These are phyloP conservation scores for Brachystomella parvula DNA, from an alignment of 1,140 invertebrate genomes.

Conservation along the genomic window DNA sequence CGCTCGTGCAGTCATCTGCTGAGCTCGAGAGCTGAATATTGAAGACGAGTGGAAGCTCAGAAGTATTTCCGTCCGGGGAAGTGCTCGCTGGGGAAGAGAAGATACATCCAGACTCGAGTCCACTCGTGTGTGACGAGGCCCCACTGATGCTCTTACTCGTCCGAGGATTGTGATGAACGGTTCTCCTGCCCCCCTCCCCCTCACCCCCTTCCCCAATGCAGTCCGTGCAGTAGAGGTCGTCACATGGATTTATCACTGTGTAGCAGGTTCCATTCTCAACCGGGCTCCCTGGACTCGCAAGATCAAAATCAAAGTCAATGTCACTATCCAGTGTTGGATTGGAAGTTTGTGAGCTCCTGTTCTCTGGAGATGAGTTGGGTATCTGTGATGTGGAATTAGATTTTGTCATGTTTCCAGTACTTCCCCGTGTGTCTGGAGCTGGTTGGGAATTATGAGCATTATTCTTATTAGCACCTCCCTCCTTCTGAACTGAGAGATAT, in stretches of 20 bases:
- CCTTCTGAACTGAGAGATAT: background rate
- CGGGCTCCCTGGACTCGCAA: conserved; percentile 57
- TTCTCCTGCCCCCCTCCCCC: too few relatives aligned
- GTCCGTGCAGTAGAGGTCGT: conserved; percentile 21
- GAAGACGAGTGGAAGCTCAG: background rate
- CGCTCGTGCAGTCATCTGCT: conserved; percentile 40
- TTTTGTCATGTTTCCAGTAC: conserved; percentile 19
- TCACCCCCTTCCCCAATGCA: background rate
- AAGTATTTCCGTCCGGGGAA: conserved; percentile 33
- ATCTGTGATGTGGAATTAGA: background rate
- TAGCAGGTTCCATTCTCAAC: conserved; percentile 23
- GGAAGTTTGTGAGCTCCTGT: conserved; percentile 39
- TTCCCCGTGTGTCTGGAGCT: background rate
- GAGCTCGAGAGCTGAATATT: conserved; percentile 5
- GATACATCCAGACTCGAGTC: conserved; percentile 49
- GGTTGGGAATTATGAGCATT: background rate
- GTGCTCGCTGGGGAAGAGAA: conserved; percentile 41
- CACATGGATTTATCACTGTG: conserved; percentile 23
- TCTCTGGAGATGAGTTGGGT: background rate
- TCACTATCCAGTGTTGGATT: conserved; percentile 45
- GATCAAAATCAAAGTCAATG: conserved; percentile 53
- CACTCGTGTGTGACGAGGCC: conserved; percentile 31
- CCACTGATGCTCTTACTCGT: too few relatives aligned
- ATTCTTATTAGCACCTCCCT: background rate
- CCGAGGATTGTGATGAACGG: conserved; percentile 39